A percentile compares a stretch with the other conserved stretches of the same genome.
phyloP scores from a whole-genome alignment of 2,888 invertebrate genomes.

The Trissolcus brochymenae region DNA sequence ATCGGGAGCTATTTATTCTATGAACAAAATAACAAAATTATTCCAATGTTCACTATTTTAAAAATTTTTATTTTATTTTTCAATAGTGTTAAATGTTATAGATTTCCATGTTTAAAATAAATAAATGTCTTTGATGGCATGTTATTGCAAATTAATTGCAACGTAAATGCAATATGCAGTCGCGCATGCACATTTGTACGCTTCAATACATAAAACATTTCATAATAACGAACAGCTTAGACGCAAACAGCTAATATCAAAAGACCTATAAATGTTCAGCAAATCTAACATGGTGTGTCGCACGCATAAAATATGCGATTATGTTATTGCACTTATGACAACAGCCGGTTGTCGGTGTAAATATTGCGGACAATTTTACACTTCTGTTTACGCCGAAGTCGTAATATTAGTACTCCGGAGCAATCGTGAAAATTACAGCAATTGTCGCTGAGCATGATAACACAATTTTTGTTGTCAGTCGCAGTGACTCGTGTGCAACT shows the following conservation, averaged over 20 bases:
- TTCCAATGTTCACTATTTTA: too few species aligned
- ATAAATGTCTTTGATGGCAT: too few species aligned
- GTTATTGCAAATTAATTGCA: too few species aligned
- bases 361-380: slow-evolving; percentile 40
- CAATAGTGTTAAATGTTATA: too few species aligned
- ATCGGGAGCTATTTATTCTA: too few species aligned
- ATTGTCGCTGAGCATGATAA: slow-evolving; percentile 40
- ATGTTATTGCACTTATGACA: slow-evolving; percentile 41
- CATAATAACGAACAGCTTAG: background rate
- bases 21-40: too few species aligned
- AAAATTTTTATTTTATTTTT: too few species aligned
- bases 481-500: slow-evolving; percentile 28
- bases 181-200: too few species aligned
- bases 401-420: slow-evolving; percentile 43
- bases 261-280: slow-evolving; percentile 35
- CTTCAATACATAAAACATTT: too few species aligned
- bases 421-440: slow-evolving; percentile 45
- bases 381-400: slow-evolving; percentile 35
- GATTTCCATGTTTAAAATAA: too few species aligned
- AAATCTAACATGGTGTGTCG: slow-evolving; percentile 16
- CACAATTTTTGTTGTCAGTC: slow-evolving; percentile 32
- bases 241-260: slow-evolving; percentile 22
- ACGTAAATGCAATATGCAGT: too few species aligned
- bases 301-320: slow-evolving; percentile 31
- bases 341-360: slow-evolving; percentile 41